Conservation (phyloP, 2,113 vertebrate genomes). For the Hiodon tergisus region DNA sequence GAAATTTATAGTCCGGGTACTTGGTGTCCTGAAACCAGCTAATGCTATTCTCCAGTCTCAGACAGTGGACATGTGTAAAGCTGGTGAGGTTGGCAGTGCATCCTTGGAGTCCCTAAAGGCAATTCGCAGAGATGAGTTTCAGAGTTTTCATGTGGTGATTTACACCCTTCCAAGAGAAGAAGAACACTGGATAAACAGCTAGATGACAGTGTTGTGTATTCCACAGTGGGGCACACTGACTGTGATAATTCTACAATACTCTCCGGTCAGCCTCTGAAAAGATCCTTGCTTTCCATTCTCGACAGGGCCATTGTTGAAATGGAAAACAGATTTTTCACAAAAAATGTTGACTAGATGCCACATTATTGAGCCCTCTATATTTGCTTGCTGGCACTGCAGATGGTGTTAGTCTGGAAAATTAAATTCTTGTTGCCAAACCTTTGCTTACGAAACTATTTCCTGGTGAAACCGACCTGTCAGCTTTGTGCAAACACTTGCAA, state of each 20-base stretch:
- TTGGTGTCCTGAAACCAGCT: conserved; percentile 20
- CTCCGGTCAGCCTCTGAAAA: conserved; percentile 10
- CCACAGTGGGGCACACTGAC: conserved; percentile 2
- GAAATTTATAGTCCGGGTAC: conserved; percentile 6
- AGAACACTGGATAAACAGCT: conserved; percentile 14
- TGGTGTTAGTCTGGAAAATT: neutral
- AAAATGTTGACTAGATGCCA: neutral
- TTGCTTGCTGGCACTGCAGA: neutral
- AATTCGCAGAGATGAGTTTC: conserved; percentile 6
- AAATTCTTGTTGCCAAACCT: neutral
- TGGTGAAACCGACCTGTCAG: neutral
- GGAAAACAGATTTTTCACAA: conserved; percentile 18
- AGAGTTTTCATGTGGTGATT: neutral
- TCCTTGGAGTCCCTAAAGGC: conserved; percentile 3
- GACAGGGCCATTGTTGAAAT: conserved; percentile 14
- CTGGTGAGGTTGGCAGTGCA: neutral
- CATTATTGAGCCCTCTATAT: neutral
- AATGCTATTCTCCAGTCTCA: conserved; percentile 19
- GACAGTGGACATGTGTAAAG: conserved; percentile 9
- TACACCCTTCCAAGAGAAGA: conserved; percentile 8
- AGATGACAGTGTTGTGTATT: conserved; percentile 17
- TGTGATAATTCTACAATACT: neutral
- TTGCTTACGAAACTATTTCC: neutral
- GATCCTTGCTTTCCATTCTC: neutral
- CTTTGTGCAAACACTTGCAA: neutral